Percentiles rank a stretch among this genome's conserved stretches.
These are phyloP conservation scores for Cichladusa arquata DNA, from an alignment of 2,113 vertebrate genomes.

Conservation along the genomic window DNA sequence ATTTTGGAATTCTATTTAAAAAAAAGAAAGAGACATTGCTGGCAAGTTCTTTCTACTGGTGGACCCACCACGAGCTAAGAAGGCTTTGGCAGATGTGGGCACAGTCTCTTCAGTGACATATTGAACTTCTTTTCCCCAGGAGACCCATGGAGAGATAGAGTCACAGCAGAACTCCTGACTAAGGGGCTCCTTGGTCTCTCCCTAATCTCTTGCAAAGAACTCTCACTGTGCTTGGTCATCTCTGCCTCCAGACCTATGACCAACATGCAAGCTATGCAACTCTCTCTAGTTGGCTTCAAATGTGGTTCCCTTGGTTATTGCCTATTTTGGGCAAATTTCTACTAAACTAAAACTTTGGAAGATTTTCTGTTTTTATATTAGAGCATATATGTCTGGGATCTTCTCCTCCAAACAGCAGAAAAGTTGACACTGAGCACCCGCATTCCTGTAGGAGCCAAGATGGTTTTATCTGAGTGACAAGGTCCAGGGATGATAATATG, in stretches of 20 bases:
- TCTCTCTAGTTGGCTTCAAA: neutral
- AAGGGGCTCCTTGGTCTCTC: neutral
- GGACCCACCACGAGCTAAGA: neutral
- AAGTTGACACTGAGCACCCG: neutral
- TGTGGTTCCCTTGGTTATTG: neutral
- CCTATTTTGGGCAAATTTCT: slow-evolving; percentile 2
- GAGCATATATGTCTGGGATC: neutral
- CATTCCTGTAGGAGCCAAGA: neutral
- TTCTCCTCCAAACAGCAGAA: neutral
- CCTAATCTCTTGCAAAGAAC: neutral
- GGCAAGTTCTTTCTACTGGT: neutral
- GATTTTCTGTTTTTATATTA: neutral
- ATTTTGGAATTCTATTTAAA: neutral
- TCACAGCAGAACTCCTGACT: neutral
- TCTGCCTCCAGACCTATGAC: neutral
- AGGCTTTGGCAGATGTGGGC: neutral
- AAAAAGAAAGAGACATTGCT: neutral
- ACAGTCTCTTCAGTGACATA: neutral
- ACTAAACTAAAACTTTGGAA: neutral
- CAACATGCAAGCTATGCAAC: neutral
- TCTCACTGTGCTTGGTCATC: neutral
- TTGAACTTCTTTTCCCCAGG: neutral
- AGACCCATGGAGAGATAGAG: neutral
- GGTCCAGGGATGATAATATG: slow-evolving; percentile 18
- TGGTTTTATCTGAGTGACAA: slow-evolving; percentile 40